Base-by-base conservation (phyloP, 2,113 vertebrate species). In the Syrrhaptes paradoxus region DNA sequence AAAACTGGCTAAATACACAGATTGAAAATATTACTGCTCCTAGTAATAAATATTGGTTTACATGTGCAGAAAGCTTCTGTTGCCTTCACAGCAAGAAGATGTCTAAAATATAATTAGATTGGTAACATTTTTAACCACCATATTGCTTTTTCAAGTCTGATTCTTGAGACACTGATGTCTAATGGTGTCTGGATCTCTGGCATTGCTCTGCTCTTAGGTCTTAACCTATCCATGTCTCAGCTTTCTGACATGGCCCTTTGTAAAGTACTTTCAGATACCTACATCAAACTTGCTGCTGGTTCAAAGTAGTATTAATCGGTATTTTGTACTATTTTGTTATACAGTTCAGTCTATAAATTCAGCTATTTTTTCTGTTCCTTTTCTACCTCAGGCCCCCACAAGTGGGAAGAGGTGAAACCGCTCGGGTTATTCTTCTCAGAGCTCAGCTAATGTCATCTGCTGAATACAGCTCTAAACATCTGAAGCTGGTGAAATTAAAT, bases 401-500 rank as follows among this genome's bases (percentile, higher is more conserved):
- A 92, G 63, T 46, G 25, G 76, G 58, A 81, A 61, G 61, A 89
- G 54, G 83, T 68, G 61, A 74, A 93, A 75, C 2, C 0, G 1
- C 71, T 90, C 83, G 25, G 52, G 73, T 87, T 90, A 61, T 92
- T 88, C 65, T 54, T 54, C 93, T 93, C 85, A 43, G 76, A 90
- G 80, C 72, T 92, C 84, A 68, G 83, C 70, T 90, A 61, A 75
- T 70, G 65, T 94, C 90, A 94, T 90, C 73, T 96, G 88, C 83
- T 81, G 75, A 55, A 54, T 88, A 58, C 59, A 90, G 79, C 59
- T 66, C 73, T 72, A 41, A 90, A 81, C 88, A 87, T 93, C 61
- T 96, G 95, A 96, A 84, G 83, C 25, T 34, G 36, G 88, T 90
- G 90, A 94, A 96, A 95, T 93, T 75, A 96, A 96, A 90, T 93